Evolutionary conservation across 2,113 vertebrate genomes (phyloP).

Genomic region (Bettongia penicillata): DNA sequence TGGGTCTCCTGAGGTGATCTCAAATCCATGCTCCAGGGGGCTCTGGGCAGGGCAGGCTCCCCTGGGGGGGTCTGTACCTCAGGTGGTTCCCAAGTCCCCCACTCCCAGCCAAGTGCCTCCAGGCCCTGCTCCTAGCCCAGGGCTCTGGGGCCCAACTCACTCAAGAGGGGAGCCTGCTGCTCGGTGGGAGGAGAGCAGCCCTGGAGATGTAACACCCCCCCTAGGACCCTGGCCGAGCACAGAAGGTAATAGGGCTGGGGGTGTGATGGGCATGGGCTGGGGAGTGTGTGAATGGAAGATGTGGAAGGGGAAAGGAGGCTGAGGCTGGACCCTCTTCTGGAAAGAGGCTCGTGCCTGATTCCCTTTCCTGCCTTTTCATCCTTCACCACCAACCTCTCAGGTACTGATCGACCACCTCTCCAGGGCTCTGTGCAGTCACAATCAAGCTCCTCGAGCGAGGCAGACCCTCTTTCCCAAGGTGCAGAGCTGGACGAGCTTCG

Average conservation of each 20-base stretch:
- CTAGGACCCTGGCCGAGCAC: background rate
- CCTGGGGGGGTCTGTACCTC: background rate
- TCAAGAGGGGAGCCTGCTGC: background rate
- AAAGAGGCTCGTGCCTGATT: fast-evolving
- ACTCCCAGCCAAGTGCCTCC: conserved; percentile 75
- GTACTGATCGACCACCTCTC: conserved; percentile 55
- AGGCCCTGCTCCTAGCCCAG: conserved; percentile 9
- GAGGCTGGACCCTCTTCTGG: background rate
- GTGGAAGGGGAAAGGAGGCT: background rate
- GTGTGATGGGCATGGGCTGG: background rate
- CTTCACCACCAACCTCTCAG: background rate
- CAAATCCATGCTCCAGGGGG: background rate
- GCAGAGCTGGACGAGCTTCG: conserved; percentile 53
- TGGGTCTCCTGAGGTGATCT: background rate
- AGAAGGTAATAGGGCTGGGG: background rate
- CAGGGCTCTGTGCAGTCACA: conserved; percentile 75
- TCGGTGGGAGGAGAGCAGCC: conserved; percentile 64
- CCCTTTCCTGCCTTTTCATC: background rate
- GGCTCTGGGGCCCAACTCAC: conserved; percentile 41
- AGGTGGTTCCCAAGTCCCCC: conserved; percentile 1
- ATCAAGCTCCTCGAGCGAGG: conserved; percentile 81
- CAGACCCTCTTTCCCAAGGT: conserved; percentile 80
- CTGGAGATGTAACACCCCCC: background rate
- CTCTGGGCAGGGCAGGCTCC: background rate
- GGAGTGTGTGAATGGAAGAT: background rate